These are phyloP conservation scores for Acanthaster planci DNA, from an alignment of 35 echinoderm and acorn worm species.

Conservation along the genomic window DNA sequence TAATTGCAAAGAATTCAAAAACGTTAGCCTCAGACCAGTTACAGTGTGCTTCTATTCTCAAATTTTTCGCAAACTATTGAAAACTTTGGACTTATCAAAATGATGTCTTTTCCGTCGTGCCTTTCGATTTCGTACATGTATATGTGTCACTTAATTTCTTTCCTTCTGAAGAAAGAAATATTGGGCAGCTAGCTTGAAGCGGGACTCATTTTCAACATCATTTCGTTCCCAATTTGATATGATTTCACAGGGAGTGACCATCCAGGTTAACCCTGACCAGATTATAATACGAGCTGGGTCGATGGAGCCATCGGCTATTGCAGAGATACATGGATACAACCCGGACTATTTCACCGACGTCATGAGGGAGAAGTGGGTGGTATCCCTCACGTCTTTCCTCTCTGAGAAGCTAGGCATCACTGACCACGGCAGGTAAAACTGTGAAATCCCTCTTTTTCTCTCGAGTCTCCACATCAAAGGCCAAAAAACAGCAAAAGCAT, in stretches of 20 bases:
- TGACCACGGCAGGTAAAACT: conserved; percentile 4
- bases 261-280: conserved; percentile 26
- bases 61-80: too few relatives aligned
- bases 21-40: too few relatives aligned
- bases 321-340: not conserved
- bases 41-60: too few relatives aligned
- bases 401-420: conserved; percentile 29
- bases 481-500: too few relatives aligned
- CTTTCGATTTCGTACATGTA: too few relatives aligned
- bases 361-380: not conserved
- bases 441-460: too few relatives aligned
- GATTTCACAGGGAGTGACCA: not conserved
- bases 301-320: not conserved
- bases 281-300: not conserved
- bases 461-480: too few relatives aligned
- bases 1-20: too few relatives aligned
- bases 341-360: conserved; percentile 16
- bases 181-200: not conserved
- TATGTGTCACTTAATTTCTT: too few relatives aligned
- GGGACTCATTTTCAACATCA: not conserved
- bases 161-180: too few relatives aligned
- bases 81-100: too few relatives aligned
- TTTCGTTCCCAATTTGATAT: not conserved
- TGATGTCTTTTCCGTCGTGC: too few relatives aligned
- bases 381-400: conserved; percentile 14